These are phyloP conservation scores for Chrosomus eos DNA, from an alignment of 2,797 vertebrate species.

Conservation along the genomic window DNA sequence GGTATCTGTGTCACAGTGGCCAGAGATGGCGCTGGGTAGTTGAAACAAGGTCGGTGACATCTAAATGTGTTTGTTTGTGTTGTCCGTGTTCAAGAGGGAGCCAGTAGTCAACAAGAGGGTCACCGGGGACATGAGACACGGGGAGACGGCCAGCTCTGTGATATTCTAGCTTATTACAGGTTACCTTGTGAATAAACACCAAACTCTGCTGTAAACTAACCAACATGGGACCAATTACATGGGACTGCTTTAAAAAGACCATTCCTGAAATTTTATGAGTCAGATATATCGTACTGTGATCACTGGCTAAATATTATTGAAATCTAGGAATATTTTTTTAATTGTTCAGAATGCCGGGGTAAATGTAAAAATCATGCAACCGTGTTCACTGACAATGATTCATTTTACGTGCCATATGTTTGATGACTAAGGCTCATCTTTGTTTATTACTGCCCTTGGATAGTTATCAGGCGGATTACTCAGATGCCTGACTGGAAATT, in stretches of 20 bases:
- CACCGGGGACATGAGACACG: not conserved
- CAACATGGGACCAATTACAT: not conserved
- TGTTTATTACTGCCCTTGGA: slow-evolving; percentile 7
- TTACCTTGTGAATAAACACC: not conserved
- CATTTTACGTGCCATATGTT: not conserved
- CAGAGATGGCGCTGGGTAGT: slow-evolving; percentile 38
- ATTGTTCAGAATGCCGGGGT: not conserved
- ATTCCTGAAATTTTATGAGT: not conserved
- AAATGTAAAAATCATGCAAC: not conserved
- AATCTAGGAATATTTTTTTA: too few relatives aligned
- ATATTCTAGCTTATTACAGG: not conserved
- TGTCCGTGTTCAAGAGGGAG: slow-evolving; percentile 19
- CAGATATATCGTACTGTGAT: not conserved
- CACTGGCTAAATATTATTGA: not conserved
- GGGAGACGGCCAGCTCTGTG: not conserved
- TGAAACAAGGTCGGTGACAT: slow-evolving; percentile 33
- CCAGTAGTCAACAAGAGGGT: slow-evolving; percentile 23
- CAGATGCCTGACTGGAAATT: not conserved
- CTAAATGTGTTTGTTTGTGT: slow-evolving; percentile 51
- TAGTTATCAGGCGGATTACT: not conserved
- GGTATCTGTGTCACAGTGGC: slow-evolving; percentile 34
- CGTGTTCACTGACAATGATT: not conserved
- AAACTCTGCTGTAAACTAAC: not conserved
- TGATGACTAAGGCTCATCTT: not conserved
- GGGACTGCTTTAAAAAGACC: not conserved